Evolutionary conservation across 2,113 vertebrate species (phyloP).

Genomic region (Eulacestoma nigropectus): DNA sequence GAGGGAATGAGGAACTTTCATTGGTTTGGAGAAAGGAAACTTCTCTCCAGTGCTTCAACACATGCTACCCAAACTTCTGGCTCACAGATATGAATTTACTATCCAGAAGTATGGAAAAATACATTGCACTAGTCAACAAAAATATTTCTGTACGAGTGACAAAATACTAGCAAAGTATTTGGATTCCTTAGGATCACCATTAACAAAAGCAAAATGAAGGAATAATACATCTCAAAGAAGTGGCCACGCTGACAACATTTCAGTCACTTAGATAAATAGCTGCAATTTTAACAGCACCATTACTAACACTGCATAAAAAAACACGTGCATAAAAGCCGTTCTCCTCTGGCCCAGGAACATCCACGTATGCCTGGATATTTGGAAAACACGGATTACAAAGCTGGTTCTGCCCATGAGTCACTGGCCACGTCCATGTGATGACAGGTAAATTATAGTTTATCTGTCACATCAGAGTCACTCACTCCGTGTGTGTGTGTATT

Average conservation of each 20-base stretch:
- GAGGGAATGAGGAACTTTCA: neutral
- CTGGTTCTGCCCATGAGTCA: neutral
- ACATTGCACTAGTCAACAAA: neutral
- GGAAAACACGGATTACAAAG: neutral
- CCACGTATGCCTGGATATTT: neutral
- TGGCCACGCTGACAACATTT: neutral
- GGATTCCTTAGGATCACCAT: neutral
- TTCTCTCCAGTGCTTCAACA: neutral
- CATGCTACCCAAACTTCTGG: neutral
- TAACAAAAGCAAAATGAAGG: neutral
- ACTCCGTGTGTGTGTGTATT: neutral
- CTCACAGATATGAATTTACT: neutral
- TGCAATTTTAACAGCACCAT: neutral
- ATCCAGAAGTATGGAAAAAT: neutral
- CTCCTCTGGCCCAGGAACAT: neutral
- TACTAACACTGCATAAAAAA: neutral
- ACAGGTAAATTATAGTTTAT: slow-evolving; percentile 3
- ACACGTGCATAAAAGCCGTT: rapidly evolving
- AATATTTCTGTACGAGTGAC: neutral
- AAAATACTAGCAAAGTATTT: neutral
- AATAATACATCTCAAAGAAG: neutral
- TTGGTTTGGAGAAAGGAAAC: neutral
- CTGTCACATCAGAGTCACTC: neutral
- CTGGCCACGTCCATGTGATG: neutral
- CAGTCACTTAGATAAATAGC: neutral